Conservation (phyloP, 2,797 vertebrate genomes). For the Momotus momota region DNA sequence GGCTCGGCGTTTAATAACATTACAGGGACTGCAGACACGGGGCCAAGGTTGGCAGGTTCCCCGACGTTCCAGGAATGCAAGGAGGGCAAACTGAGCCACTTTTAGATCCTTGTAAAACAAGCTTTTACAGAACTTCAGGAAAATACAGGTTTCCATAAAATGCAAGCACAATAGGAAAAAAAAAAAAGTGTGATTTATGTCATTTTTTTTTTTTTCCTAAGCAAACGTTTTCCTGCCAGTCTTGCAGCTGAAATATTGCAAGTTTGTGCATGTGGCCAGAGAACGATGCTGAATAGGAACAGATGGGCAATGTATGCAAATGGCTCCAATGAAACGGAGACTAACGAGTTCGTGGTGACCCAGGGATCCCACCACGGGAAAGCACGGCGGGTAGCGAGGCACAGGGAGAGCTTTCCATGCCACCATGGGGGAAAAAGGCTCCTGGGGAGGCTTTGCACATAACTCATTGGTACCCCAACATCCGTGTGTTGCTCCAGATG, state of each 20-base stretch:
- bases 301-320: conserved; percentile 43
- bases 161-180: background rate
- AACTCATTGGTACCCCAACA: fast-evolving
- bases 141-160: background rate
- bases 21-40: background rate
- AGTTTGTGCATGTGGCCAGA: background rate
- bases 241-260: background rate
- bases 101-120: background rate
- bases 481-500: background rate
- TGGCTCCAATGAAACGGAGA: background rate
- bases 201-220: background rate
- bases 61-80: background rate
- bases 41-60: conserved; percentile 11
- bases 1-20: background rate
- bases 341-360: background rate
- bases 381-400: background rate
- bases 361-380: background rate
- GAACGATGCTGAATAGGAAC: background rate
- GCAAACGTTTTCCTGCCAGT: background rate
- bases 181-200: background rate
- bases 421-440: fast-evolving
- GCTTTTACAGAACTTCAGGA: background rate
- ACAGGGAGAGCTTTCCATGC: background rate
- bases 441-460: background rate
- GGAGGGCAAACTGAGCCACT: background rate